These are phyloP conservation scores for Acholoe squamosa DNA, from an alignment of 2,888 invertebrate genomes.

Conservation along the genomic window DNA sequence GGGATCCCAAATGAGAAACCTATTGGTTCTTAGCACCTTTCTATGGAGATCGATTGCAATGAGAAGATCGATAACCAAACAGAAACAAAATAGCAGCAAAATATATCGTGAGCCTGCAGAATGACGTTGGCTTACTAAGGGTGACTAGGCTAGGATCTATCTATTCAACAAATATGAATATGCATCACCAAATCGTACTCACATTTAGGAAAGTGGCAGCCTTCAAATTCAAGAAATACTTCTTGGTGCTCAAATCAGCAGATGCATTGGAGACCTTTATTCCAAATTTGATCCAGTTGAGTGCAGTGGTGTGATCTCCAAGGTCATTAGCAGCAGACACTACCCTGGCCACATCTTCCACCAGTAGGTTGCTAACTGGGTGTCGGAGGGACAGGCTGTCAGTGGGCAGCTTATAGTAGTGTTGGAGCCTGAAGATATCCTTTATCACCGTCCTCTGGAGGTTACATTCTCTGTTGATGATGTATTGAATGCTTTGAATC, in stretches of 20 bases:
- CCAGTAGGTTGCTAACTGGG: too few species aligned
- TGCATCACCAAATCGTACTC: neutral
- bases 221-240: neutral
- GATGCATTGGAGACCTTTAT: neutral
- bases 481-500: neutral
- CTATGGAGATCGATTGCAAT: too few species aligned
- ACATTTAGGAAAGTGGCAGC: neutral
- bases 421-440: neutral
- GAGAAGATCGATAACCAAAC: too few species aligned
- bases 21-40: too few species aligned
- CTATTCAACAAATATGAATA: neutral
- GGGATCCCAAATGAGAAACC: too few species aligned
- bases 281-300: slow-evolving; percentile 17
- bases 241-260: neutral
- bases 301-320: neutral
- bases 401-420: neutral
- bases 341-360: neutral
- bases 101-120: too few species aligned
- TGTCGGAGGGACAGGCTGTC: neutral
- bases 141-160: neutral
- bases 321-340: neutral
- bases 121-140: too few species aligned
- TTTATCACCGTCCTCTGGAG: neutral
- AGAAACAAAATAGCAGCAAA: too few species aligned
- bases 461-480: neutral